A percentile compares a stretch with the other conserved stretches of the same genome.
Evolutionary conservation across 37 sponge, comb jelly and placozoan genomes (phyloP).

Genomic region (Eunapius fragilis): DNA sequence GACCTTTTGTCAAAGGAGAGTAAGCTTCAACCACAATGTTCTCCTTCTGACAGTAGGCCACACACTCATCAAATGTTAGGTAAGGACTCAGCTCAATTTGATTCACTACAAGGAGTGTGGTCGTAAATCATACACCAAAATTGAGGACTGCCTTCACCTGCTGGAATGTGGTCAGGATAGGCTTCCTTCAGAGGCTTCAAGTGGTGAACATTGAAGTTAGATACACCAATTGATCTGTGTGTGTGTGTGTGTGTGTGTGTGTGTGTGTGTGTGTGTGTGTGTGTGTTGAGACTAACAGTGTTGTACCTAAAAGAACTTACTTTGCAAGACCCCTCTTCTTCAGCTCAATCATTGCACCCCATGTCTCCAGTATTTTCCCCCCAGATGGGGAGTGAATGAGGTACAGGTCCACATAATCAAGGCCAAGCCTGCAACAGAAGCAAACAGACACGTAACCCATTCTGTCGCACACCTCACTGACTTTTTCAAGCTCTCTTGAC

Average conservation of each 20-base stretch:
- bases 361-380: conserved; percentile 79
- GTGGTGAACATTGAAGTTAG: conserved; percentile 64
- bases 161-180: conserved; percentile 45
- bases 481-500: conserved; percentile 59
- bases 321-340: conserved; percentile 51
- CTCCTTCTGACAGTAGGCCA: conserved; percentile 64
- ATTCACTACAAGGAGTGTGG: conserved; percentile 44
- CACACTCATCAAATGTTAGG: conserved; percentile 67
- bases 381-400: conserved; percentile 80
- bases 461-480: conserved; percentile 11
- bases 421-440: conserved; percentile 47
- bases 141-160: conserved; percentile 18
- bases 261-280: too few species aligned
- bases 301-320: conserved; percentile 13
- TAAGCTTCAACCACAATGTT: conserved; percentile 74
- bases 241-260: too few species aligned
- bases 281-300: too few species aligned
- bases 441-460: too few species aligned
- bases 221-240: conserved; percentile 64
- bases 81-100: conserved; percentile 83
- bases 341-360: conserved; percentile 78
- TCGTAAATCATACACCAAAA: background rate
- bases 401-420: conserved; percentile 81
- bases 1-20: conserved; percentile 78
- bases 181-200: conserved; percentile 45